These are phyloP conservation scores for Caenorhabditis brenneri DNA, from an alignment of 1,140 invertebrate genomes.

Conservation along the genomic window DNA sequence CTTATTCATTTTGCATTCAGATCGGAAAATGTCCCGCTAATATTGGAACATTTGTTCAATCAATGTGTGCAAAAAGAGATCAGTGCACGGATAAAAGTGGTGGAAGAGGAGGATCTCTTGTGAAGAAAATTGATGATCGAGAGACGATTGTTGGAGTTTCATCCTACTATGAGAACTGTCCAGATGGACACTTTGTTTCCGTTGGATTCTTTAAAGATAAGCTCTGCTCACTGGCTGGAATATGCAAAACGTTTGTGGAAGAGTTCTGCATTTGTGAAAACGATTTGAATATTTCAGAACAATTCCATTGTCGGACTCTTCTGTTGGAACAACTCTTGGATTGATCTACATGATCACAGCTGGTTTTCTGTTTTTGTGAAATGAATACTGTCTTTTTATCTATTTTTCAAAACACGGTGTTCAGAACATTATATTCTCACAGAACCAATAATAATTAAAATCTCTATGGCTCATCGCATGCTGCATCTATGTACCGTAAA, in stretches of 20 bases:
- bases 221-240: not conserved
- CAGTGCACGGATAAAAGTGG: too few species aligned
- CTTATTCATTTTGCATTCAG: not conserved
- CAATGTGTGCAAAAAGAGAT: not conserved
- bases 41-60: not conserved
- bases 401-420: too few species aligned
- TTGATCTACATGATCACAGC: too few species aligned
- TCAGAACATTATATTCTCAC: too few species aligned
- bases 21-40: not conserved
- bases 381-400: too few species aligned
- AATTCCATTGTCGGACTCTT: not conserved
- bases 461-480: too few species aligned
- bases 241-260: not conserved
- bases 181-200: not conserved
- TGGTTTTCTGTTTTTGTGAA: too few species aligned
- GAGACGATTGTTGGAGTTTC: not conserved
- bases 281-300: not conserved
- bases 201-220: not conserved
- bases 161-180: not conserved
- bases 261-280: not conserved
- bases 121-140: not conserved
- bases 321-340: too few species aligned
- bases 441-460: too few species aligned
- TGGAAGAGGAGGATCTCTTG: not conserved
- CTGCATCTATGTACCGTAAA: too few species aligned